A percentile compares a stretch with the other conserved stretches of the same genome.
These are phyloP conservation scores for Gobius niger DNA, from an alignment of 2,113 vertebrate genomes.

Conservation along the genomic window DNA sequence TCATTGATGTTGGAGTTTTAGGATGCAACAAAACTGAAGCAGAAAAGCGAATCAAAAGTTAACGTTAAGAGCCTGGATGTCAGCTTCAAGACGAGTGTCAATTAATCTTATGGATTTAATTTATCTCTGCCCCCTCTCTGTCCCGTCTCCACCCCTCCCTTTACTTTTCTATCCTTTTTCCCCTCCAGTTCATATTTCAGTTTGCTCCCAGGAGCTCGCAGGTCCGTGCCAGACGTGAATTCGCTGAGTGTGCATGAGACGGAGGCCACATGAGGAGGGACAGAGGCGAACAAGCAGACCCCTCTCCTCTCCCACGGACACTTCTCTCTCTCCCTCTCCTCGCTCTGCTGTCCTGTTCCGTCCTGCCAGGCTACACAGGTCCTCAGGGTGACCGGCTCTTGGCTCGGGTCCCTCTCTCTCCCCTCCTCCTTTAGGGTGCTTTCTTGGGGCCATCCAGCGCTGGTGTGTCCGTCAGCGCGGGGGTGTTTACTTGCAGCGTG, in stretches of 20 bases:
- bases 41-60: too few species aligned
- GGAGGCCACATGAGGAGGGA: constrained; percentile 94
- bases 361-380: constrained; percentile 85
- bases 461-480: constrained; percentile 93
- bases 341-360: constrained; percentile 56
- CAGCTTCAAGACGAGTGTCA: too few species aligned
- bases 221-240: constrained; percentile 93
- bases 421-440: constrained; percentile 35
- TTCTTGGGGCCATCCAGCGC: constrained; percentile 90
- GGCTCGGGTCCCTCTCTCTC: constrained; percentile 68
- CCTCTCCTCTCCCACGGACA: constrained; percentile 61
- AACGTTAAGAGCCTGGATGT: too few species aligned
- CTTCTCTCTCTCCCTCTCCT: constrained; percentile 25
- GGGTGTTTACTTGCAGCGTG: constrained; percentile 97
- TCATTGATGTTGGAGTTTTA: too few species aligned
- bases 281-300: constrained; percentile 85
- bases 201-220: constrained; percentile 93
- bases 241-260: constrained; percentile 85
- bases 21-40: too few species aligned
- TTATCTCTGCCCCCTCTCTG: constrained; percentile 61
- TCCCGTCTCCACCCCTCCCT: constrained; percentile 60
- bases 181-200: constrained; percentile 90
- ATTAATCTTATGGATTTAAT: constrained; percentile 15
- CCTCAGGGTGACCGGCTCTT: constrained; percentile 83
- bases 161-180: constrained; percentile 55